Evolutionary conservation across 2,113 vertebrate genomes (phyloP), one percentile per base, ranked within the genome.

Genomic region (Brienomyrus longianalis): DNA sequence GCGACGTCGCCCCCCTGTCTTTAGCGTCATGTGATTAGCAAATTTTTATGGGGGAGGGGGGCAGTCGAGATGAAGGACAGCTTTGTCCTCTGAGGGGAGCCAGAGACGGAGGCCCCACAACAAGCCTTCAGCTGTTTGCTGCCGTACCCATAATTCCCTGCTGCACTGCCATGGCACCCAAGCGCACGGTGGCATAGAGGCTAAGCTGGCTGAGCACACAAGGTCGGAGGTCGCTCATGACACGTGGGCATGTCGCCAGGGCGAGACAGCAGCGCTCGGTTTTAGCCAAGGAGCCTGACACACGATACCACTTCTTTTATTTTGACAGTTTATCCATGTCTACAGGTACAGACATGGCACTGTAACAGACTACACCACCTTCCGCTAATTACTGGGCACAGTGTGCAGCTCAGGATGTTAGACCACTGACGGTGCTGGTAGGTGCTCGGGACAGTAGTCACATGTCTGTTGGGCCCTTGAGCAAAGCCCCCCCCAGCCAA

Each of bases 1-100:
- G 85, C 19, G 85, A 56, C 51, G 39, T 87, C 85, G 31, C 17
- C 48, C 83, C 85, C 85, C 85, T 56, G 35, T 35, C 5, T 27
- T 54, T 39, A 87, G 74, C 50, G 7, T 87, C 85, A 87, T 54
- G 85, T 56, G 85, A 87, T 54, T 52, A 54, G 85, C 15, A 54
- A 27, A 19, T 35, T 39, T 52, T 56, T 56, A 0, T 13, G 8
- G 23, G 31, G 15, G 48, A 9, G 15, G n/a, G 27, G n/a, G 31
- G 19, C 51, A 56, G 15, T n/a, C 15, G 31, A 54, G 9, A 87
- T 87, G 51, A 87, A 87, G 45, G 85, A 56, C 51, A 87, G 85
- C 85, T 54, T 87, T 87, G 85, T 87, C 50, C 51, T 52, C 83
- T 3, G 45, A 84, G 45, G 10, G 27, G 50, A 48, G n/a, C 9